These are phyloP conservation scores for Limnothrissa miodon DNA, from an alignment of 2,113 vertebrate genomes.

Conservation along the genomic window DNA sequence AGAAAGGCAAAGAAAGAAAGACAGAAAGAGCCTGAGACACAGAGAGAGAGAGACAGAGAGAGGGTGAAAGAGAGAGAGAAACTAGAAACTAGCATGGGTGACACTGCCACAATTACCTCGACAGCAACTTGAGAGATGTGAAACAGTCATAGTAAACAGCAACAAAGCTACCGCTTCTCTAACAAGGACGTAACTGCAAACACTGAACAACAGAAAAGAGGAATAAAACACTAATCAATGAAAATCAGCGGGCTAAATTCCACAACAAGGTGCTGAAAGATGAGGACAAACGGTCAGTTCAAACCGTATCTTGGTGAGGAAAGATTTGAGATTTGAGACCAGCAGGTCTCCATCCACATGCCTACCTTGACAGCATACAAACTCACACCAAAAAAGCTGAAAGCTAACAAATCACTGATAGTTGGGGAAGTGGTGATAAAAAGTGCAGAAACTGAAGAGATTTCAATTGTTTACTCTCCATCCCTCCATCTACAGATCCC, in stretches of 20 bases:
- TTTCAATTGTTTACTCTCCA: neutral
- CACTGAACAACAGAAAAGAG: neutral
- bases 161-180: neutral
- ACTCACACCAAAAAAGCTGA: neutral
- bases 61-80: slow-evolving; percentile 14
- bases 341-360: neutral
- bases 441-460: neutral
- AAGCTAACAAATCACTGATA: neutral
- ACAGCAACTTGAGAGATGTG: neutral
- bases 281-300: neutral
- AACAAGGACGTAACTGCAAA: neutral
- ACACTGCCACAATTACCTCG: neutral
- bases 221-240: neutral
- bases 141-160: neutral
- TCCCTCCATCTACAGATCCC: slow-evolving; percentile 30
- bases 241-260: neutral
- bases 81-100: neutral
- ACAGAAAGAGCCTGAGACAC: neutral
- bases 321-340: neutral
- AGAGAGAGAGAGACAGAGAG: neutral
- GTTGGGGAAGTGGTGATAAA: neutral
- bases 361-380: neutral
- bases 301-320: neutral
- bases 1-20: slow-evolving; percentile 26
- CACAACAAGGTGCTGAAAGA: neutral